Evolutionary conservation across 2,797 vertebrate genomes (phyloP), one percentile per base, ranked within the genome.

Genomic region (Lophius americanus): DNA sequence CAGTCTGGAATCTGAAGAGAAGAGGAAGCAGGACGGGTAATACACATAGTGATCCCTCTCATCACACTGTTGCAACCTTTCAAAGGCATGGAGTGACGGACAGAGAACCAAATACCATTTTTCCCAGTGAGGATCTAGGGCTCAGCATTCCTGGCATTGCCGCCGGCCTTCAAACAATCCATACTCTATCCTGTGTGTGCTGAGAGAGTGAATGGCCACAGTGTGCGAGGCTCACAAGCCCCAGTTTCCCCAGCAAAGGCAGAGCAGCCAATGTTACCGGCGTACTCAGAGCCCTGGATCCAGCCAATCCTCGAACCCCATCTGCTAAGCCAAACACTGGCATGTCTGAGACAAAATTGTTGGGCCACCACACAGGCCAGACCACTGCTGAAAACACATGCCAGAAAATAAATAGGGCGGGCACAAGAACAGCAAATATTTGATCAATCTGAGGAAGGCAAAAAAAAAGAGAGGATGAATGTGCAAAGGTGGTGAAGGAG

Each of bases 341-440:
- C 57, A 64, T 23, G 72, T 93, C 86, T 91, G 82, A 90, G 86
- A 85, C 79, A 50, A 75, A 68, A 76, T 85, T 88, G 86, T 92
- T 88, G 77, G 82, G 75, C 76, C 81, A 50, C 69, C 37, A 48
- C 82, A 70, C 81, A 53, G 57, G 71, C 63, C 63, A 13, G 51
- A 81, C 82, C 85, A 9, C 81, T 53, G 83, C 83, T 80, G 76
- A 82, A 89, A 91, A 90, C 82, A 76, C 84, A 85, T 87, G 89
- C 85, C 84, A 85, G 78, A 92, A 91, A 86, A 89, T 87, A 91
- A 91, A 90, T 80, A 90, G 70, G 61, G 65, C 42, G 1, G 82
- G 74, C 85, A 73, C 75, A 64, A 79, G 80, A 80, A 90, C 82
- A 86, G 85, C 91, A 92, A 92, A 92, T 92, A 92, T 92, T 93